phyloP scores from a whole-genome alignment of 2,888 invertebrate genomes.

The Acrocera orbiculus region DNA sequence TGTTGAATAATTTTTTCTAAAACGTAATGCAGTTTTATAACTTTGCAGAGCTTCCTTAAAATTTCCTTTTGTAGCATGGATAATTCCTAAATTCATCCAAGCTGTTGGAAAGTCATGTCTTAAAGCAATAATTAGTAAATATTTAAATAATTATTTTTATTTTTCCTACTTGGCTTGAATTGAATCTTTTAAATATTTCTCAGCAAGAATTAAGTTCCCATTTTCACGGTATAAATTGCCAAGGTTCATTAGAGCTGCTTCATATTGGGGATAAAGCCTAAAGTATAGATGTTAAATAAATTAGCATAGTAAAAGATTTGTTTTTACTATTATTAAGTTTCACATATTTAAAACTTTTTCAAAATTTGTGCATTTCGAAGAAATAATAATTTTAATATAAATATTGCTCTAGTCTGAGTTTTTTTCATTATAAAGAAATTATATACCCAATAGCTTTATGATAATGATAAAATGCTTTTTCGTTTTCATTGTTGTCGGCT shows the following conservation, averaged over 20 bases:
- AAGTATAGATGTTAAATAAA: conserved; percentile 22
- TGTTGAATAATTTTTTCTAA: conserved; percentile 70
- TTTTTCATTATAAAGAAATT: background rate
- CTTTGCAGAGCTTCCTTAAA: conserved; percentile 55
- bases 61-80: conserved; percentile 55
- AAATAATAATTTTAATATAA: too few species aligned
- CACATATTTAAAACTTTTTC: too few species aligned
- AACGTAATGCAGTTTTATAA: conserved; percentile 60
- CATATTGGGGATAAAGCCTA: conserved; percentile 81
- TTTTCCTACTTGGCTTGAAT: conserved; percentile 38
- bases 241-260: conserved; percentile 84
- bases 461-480: conserved; percentile 61
- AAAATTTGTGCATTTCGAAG: too few species aligned
- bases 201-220: conserved; percentile 78
- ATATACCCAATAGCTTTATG: conserved; percentile 50
- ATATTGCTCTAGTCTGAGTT: too few species aligned
- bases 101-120: conserved; percentile 79
- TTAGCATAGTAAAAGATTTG: background rate
- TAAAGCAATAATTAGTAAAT: background rate
- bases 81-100: conserved; percentile 97
- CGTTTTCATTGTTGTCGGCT: conserved; percentile 50
- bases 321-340: too few species aligned
- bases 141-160: conserved; percentile 1
- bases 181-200: conserved; percentile 60
- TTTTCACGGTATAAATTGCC: conserved; percentile 86